Evolutionary conservation across 1,140 invertebrate species (phyloP).

Genomic region (Pseudomyrmex flavicornis): DNA sequence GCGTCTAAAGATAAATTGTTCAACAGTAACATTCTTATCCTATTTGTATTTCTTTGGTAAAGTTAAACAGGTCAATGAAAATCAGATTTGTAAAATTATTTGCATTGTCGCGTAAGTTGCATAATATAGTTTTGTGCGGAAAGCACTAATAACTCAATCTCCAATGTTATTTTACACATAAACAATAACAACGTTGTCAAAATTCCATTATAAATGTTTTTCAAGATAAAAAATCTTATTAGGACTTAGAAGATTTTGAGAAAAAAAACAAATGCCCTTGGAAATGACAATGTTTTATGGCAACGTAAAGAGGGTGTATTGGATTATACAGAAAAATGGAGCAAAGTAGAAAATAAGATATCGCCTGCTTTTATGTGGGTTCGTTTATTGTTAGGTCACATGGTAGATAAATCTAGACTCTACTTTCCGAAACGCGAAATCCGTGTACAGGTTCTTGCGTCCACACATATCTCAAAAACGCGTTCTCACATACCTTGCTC

Average conservation of each 20-base stretch:
- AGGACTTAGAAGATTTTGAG: not conserved
- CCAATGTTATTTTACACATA: no score
- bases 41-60: not conserved
- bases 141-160: no score
- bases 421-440: slow-evolving; percentile 66
- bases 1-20: not conserved
- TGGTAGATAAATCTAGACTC: slow-evolving; percentile 60
- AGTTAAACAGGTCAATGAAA: not conserved
- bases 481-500: slow-evolving; percentile 33
- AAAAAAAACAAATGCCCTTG: slow-evolving; percentile 11
- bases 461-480: slow-evolving; percentile 51
- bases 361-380: slow-evolving; percentile 20
- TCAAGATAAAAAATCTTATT: not conserved
- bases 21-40: not conserved
- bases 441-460: slow-evolving; percentile 42
- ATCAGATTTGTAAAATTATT: not conserved
- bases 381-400: slow-evolving; percentile 53
- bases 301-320: slow-evolving; percentile 51
- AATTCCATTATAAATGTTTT: no score
- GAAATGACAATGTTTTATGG: slow-evolving; percentile 29
- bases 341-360: slow-evolving; percentile 58
- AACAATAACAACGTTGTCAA: no score
- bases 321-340: slow-evolving; percentile 47
- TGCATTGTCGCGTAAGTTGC: not conserved
- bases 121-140: no score